Evolutionary conservation across 2,888 invertebrate genomes (phyloP), one percentile per base, ranked within the genome.

Genomic region (Drosophila mimetica): DNA sequence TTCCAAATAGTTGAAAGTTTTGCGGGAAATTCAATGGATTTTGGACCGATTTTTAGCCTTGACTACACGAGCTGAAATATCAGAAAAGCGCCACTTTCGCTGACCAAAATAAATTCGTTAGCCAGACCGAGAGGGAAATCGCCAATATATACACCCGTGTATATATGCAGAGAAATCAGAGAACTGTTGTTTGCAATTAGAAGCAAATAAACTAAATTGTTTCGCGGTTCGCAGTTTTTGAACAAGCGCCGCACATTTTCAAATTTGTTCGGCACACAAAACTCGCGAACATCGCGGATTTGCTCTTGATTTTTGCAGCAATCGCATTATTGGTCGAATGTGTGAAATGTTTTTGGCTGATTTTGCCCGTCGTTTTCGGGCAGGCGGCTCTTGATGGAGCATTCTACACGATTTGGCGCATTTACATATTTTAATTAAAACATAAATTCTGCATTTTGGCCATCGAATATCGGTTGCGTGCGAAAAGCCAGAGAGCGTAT

Each of bases 391-490:
- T 71, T 69, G 77, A 65, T 64, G 67, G 61, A 58, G 66, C 74
- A 66, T 74, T 79, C 74, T 72, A 73, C 66, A 55, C 73, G 64
- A 79, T 72, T 82, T 65, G 61, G 25, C 64, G 73, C 73, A 86
- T 84, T 84, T 84, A 72, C 84, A 84, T 84, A 84, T 84, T 85
- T 84, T 87, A 84, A 84, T 84, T 84, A 87, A 87, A 84, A 83
- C 78, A 84, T 79, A 85, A 87, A 84, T 71, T 82, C 70, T 44
- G 63, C 50, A 34, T 50, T 76, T 63, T 63, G 63, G 37, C 66
- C 63, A 65, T 46, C 55, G 30, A 60, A 66, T 66, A 50, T 59
- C 37, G 55, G 36, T 22, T 53, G 69, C 48, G 28, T 48, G 64
- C 36, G 13, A 53, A 59, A 50, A 50, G 36, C 47, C 59, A 58